Evolutionary conservation across 2,113 vertebrate genomes (phyloP), one percentile per base, ranked within the genome.

Genomic region (Cavia aperea): DNA sequence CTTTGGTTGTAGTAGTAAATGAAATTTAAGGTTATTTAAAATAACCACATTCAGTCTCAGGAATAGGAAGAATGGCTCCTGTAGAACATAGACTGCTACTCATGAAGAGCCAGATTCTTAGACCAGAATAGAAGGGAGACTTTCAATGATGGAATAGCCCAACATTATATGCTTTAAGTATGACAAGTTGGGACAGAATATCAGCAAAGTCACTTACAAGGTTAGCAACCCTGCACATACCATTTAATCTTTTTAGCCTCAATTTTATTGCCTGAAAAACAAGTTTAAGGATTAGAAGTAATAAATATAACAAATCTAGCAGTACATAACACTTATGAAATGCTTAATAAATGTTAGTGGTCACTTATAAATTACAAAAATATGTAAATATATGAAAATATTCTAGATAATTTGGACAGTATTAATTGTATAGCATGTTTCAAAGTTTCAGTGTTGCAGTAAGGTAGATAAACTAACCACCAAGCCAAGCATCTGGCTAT

Each of bases 261-360:
- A 58, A 43, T 83, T 90, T 90, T 92, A 51, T 94, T 29, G 70
- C 68, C 19, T 93, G 75, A 23, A 93, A 85, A 90, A 95, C 63
- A 43, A 29, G 24, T 54, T 14, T 90, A 72, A 39, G 4, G 12
- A 33, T 88, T 81, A 92, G 15, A 88, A 1, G 86, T 65, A 36
- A 91, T 1, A 0, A 43, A 70, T 73, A 7, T 72, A 79, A 91
- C 62, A 10, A 82, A 75, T 19, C 4, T 36, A 86, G 60, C 11
- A 89, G 84, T 91, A 39, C 11, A 36, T 21, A 63, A n/a, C 46
- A 60, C 51, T 88, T 77, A 79, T 16, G 89, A 66, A 23, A 31
- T 73, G 9, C 13, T 88, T 43, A 92, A 73, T 66, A 94, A 85
- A 73, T 90, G 12, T 83, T 89, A 91, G n/a, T n/a, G 46, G 36